Conservation (phyloP, 1,140 invertebrate genomes). For the Drosophila sturtevanti region DNA sequence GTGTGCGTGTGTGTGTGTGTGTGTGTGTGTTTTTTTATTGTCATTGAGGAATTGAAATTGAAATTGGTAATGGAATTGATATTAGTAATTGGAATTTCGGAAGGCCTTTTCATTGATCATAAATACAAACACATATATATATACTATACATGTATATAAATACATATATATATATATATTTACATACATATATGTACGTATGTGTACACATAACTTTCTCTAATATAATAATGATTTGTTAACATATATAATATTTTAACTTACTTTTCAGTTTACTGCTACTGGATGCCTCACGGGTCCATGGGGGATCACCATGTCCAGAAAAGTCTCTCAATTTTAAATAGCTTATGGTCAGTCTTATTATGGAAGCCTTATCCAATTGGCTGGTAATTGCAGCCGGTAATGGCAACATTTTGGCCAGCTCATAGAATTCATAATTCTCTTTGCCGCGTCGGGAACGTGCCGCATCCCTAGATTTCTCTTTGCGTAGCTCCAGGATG, state of each 20-base stretch:
- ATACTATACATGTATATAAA: too few relatives aligned
- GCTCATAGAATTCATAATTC: constrained; percentile 99
- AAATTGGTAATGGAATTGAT: constrained; percentile 15
- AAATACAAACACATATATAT: too few relatives aligned
- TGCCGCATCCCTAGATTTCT: constrained; percentile 98
- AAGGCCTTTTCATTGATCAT: constrained; percentile 20
- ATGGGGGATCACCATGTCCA: constrained; percentile 96
- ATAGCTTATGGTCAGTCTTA: constrained; percentile 98
- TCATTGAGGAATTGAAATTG: background rate
- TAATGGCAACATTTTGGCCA: constrained; percentile 98
- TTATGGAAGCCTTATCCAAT: constrained; percentile 99
- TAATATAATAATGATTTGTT: too few relatives aligned
- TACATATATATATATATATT: too few relatives aligned
- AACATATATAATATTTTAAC: too few relatives aligned
- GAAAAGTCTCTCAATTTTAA: constrained; percentile 98
- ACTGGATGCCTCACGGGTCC: constrained; percentile 90
- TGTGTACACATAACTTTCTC: background rate
- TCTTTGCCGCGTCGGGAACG: constrained; percentile 97
- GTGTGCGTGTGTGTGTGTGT: background rate
- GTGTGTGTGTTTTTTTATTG: constrained; percentile 2
- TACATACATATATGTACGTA: constrained; percentile 5
- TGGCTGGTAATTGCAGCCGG: constrained; percentile 98
- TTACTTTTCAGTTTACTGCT: constrained; percentile 94
- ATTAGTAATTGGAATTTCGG: constrained; percentile 42
- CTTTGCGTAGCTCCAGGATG: constrained; percentile 97